Evolutionary conservation across 2,797 vertebrate species (phyloP).

Genomic region (Dermochelys coriacea): DNA sequence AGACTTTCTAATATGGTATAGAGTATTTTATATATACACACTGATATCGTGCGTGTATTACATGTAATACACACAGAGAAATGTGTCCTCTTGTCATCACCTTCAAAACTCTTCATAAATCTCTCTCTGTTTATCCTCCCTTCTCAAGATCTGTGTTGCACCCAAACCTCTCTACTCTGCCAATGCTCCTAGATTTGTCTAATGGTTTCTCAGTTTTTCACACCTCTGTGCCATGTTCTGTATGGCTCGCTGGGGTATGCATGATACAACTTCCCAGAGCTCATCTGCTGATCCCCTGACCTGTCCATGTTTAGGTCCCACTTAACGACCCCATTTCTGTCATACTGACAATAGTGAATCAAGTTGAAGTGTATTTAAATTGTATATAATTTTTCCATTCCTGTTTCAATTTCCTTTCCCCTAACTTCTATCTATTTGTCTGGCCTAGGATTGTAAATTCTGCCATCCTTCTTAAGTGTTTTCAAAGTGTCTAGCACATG

Average conservation of each 20-base stretch:
- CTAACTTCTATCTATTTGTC: background rate
- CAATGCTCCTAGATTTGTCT: background rate
- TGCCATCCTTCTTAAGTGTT: background rate
- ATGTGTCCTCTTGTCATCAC: background rate
- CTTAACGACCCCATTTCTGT: background rate
- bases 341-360: background rate
- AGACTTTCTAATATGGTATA: background rate
- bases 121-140: background rate
- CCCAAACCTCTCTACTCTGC: background rate
- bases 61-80: background rate
- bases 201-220: background rate
- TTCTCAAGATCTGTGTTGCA: background rate
- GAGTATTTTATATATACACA: too few species aligned
- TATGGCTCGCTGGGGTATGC: background rate
- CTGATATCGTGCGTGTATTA: background rate
- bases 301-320: background rate
- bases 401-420: background rate
- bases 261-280: background rate
- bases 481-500: background rate
- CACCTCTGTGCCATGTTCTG: rapidly evolving
- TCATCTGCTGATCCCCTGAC: background rate
- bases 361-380: background rate
- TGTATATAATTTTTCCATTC: background rate
- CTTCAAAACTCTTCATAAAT: background rate
- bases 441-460: background rate